Base-by-base conservation (phyloP, 2,113 vertebrate species). In the Hippoglossus stenolepis region DNA sequence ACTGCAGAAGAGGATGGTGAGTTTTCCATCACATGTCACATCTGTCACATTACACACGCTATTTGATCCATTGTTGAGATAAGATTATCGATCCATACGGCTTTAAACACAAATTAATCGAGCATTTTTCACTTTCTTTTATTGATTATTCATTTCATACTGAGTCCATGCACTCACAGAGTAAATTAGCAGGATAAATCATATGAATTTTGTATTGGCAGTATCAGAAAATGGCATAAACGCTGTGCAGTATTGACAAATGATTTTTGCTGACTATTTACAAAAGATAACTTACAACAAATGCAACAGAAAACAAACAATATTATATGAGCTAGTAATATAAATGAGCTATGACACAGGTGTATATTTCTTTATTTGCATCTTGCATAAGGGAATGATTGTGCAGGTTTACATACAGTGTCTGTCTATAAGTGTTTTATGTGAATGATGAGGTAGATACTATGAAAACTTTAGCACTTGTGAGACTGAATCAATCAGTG, bases 361-460 rank as follows among this genome's bases (percentile, higher is more conserved):
- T 57, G 11, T 51, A 2, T 58, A 23, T 62, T 9, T 35, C 35
- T 63, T 9, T 56, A 24, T 72, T 61, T 76, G 31, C 51, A 80
- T 65, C 4, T 70, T 63, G 3, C 15, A 28, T 70, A 60, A 45
- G 14, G 35, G 13, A 54, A 59, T 57, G 20, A 23, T 17, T 20
- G 21, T 63, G 9, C 43, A 58, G 51, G 20, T 63, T 9, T 62
- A 31, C 1, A 40, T 12, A 53, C 2, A 43, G 20, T 59, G 7
- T 13, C 14, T 65, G n/a, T 21, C 18, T 47, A 11, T 24, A 2
- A 64, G 13, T 61, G n/a, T 45, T 65, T 72, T 17, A 9, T 61
- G 10, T 68, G 2, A 40, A 24, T 60, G 26, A 72, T 69, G 82
- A 89, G 75, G 84, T 83, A 82, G 73, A 69, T 67, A 64, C 53